Conservation (phyloP, 2,113 vertebrate genomes). For the Syngnathus floridae region DNA sequence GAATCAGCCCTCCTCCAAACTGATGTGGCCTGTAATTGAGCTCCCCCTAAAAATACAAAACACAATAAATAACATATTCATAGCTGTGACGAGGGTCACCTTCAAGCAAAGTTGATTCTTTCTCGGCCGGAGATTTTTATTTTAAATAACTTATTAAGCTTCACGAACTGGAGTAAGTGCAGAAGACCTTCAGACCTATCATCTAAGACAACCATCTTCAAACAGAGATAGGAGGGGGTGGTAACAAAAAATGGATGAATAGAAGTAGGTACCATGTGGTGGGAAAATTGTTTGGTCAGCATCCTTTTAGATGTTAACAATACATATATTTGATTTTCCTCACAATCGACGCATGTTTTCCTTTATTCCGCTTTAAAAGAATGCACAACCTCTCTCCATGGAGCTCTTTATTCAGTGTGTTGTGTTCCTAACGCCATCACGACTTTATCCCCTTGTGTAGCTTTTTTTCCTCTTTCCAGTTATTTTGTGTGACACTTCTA, state of each 20-base stretch:
- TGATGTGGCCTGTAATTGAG: constrained; percentile 51
- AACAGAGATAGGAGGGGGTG: background rate
- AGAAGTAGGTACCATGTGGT: background rate
- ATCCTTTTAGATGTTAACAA: background rate
- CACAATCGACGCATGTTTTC: constrained; percentile 5
- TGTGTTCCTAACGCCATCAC: background rate
- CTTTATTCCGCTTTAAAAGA: constrained; percentile 10
- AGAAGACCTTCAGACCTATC: background rate
- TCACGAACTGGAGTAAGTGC: background rate
- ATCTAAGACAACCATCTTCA: background rate
- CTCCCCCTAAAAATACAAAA: constrained; percentile 25
- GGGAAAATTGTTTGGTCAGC: background rate
- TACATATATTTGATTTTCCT: background rate
- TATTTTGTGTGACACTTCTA: constrained; percentile 19
- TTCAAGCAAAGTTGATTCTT: constrained; percentile 40
- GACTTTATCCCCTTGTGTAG: constrained; percentile 17
- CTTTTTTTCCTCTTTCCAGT: constrained; percentile 16
- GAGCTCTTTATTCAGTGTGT: constrained; percentile 4
- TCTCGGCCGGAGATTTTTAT: constrained; percentile 2
- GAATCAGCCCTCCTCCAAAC: constrained; percentile 44
- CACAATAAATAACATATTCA: constrained; percentile 52
- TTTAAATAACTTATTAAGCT: background rate
- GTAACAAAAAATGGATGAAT: background rate
- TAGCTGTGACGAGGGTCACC: constrained; percentile 49
- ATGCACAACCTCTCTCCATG: background rate